Evolutionary conservation across 1,140 invertebrate species (phyloP).

Genomic region (Dendrolimus punctatus): DNA sequence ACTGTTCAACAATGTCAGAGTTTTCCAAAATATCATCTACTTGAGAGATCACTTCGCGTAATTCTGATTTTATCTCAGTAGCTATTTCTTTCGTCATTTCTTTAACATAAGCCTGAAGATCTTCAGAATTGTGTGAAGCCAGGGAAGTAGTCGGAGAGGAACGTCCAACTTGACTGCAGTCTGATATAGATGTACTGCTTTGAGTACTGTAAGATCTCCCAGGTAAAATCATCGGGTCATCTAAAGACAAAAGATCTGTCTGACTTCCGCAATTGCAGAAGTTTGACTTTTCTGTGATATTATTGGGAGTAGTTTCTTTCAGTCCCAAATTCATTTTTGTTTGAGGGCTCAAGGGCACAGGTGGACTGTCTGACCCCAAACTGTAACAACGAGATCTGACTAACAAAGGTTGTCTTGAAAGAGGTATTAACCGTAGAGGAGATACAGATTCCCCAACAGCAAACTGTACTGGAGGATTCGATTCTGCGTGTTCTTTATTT

Average conservation of each 20-base stretch:
- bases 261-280: constrained; percentile 83
- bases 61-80: constrained; percentile 86
- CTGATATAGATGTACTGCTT: constrained; percentile 62
- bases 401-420: constrained; percentile 36
- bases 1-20: constrained; percentile 68
- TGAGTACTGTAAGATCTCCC: constrained; percentile 64
- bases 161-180: constrained; percentile 73
- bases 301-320: constrained; percentile 58
- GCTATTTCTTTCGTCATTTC: constrained; percentile 84
- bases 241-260: constrained; percentile 77
- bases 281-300: constrained; percentile 36
- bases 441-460: constrained; percentile 78
- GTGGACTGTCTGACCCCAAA: constrained; percentile 73
- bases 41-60: constrained; percentile 83
- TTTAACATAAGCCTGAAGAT: constrained; percentile 81
- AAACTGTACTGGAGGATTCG: constrained; percentile 73
- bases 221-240: constrained; percentile 72
- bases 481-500: constrained; percentile 36
- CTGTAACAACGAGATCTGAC: constrained; percentile 74
- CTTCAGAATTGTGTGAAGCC: constrained; percentile 75
- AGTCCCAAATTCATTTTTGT: constrained; percentile 76
- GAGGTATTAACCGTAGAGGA: constrained; percentile 57
- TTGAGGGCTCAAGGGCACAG: constrained; percentile 74
- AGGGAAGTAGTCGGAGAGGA: constrained; percentile 73
- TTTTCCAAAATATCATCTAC: constrained; percentile 84